phyloP scores from a whole-genome alignment of 2,888 invertebrate species.

The Apoderus coryli region DNA sequence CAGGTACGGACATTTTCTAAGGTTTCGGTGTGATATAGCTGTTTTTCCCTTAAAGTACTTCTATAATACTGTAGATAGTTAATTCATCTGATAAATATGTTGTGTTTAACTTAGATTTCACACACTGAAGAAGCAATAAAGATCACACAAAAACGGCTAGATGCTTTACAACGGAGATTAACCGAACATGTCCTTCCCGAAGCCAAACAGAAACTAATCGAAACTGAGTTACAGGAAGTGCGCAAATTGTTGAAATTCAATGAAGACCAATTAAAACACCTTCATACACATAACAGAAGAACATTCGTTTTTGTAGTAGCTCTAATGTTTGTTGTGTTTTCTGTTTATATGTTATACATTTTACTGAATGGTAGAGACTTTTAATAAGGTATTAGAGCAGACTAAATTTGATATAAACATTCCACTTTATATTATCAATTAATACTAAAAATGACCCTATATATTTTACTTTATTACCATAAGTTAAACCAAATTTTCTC shows the following conservation, averaged over 20 bases:
- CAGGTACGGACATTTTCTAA: no score
- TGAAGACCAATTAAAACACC: conserved; percentile 25
- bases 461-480: no score
- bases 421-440: no score
- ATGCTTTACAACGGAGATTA: conserved; percentile 24
- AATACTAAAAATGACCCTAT: no score
- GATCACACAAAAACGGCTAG: conserved; percentile 23
- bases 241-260: conserved; percentile 26
- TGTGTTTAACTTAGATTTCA: conserved; percentile 25
- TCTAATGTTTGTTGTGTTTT: conserved; percentile 23
- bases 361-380: conserved; percentile 18
- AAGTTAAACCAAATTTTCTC: no score
- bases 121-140: conserved; percentile 26
- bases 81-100: no score
- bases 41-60: no score
- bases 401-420: no score
- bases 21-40: no score
- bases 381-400: conserved; percentile 3
- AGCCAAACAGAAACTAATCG: conserved; percentile 21
- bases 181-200: conserved; percentile 19
- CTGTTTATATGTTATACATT: conserved; percentile 25
- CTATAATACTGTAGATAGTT: no score
- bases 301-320: conserved; percentile 24
- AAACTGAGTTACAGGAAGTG: conserved; percentile 26
- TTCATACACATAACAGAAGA: conserved; percentile 25